Evolutionary conservation across 1,140 invertebrate species (phyloP).

Genomic region (Ceratina japonica): DNA sequence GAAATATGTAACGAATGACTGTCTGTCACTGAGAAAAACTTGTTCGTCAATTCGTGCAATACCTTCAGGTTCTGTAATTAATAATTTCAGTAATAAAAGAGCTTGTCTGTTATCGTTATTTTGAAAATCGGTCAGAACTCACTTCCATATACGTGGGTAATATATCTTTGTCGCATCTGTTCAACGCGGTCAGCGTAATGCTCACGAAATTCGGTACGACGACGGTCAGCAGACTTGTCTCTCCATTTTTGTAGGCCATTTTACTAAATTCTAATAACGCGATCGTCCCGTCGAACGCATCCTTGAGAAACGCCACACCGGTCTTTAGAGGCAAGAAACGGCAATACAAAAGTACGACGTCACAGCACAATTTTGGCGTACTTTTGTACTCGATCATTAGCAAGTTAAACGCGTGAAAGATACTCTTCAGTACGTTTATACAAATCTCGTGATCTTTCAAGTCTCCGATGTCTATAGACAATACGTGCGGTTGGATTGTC

Average conservation of each 20-base stretch:
- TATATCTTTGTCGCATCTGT: conserved; percentile 33
- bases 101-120: neutral
- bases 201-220: conserved; percentile 52
- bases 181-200: conserved; percentile 53
- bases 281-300: conserved; percentile 50
- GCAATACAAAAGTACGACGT: conserved; percentile 57
- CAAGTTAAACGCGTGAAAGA: conserved; percentile 49
- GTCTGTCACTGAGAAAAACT: conserved; percentile 41
- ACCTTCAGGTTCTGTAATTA: conserved; percentile 56
- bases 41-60: conserved; percentile 43
- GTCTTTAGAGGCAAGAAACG: conserved; percentile 43
- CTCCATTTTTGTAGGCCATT: conserved; percentile 54
- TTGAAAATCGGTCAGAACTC: conserved; percentile 19
- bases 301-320: conserved; percentile 56
- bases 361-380: conserved; percentile 59
- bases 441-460: conserved; percentile 33
- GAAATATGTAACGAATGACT: conserved; percentile 10
- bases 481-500: conserved; percentile 46
- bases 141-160: conserved; percentile 53
- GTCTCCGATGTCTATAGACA: conserved; percentile 6
- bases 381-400: conserved; percentile 47
- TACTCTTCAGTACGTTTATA: conserved; percentile 54
- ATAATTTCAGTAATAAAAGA: neutral
- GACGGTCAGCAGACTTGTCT: conserved; percentile 45
- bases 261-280: conserved; percentile 53